phyloP scores from a whole-genome alignment of 2,888 invertebrate genomes.

The Oxycera nigricornis region DNA sequence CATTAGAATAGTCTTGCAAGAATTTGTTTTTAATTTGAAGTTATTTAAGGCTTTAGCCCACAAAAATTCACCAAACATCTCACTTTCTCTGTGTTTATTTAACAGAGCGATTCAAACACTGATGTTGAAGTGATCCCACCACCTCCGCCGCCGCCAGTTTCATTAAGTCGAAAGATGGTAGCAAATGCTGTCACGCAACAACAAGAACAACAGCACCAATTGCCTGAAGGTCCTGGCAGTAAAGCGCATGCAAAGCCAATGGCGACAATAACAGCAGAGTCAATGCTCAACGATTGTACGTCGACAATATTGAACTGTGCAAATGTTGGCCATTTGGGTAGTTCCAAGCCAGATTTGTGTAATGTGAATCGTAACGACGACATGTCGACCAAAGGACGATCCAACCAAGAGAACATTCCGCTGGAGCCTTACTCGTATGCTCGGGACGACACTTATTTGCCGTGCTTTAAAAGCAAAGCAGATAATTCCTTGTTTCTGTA shows the following conservation, averaged over 20 bases:
- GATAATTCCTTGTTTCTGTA: conserved; percentile 49
- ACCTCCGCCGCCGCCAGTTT: conserved; percentile 58
- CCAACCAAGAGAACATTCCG: conserved; percentile 45
- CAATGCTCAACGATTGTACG: conserved; percentile 59
- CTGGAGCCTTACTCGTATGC: conserved; percentile 43
- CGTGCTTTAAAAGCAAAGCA: conserved; percentile 47
- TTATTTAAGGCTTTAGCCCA: too few species aligned
- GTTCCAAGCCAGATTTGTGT: conserved; percentile 50
- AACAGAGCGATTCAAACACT: conserved; percentile 57
- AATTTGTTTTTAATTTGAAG: too few species aligned
- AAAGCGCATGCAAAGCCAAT: conserved; percentile 22
- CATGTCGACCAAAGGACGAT: conserved; percentile 38
- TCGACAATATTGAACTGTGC: conserved; percentile 60
- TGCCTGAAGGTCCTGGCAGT: neutral
- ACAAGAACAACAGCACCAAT: conserved; percentile 43
- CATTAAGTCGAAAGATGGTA: conserved; percentile 39
- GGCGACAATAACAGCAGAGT: conserved; percentile 44
- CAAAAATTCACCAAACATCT: too few species aligned
- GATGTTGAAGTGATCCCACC: conserved; percentile 61
- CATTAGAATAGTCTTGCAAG: too few species aligned
- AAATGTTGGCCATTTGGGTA: conserved; percentile 50
- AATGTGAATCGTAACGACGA: conserved; percentile 50
- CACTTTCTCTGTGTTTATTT: too few species aligned
- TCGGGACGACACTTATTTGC: conserved; percentile 43
- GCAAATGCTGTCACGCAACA: conserved; percentile 47